Conservation (phyloP, 2,797 vertebrate species). For the Propithecus deckenii region DNA sequence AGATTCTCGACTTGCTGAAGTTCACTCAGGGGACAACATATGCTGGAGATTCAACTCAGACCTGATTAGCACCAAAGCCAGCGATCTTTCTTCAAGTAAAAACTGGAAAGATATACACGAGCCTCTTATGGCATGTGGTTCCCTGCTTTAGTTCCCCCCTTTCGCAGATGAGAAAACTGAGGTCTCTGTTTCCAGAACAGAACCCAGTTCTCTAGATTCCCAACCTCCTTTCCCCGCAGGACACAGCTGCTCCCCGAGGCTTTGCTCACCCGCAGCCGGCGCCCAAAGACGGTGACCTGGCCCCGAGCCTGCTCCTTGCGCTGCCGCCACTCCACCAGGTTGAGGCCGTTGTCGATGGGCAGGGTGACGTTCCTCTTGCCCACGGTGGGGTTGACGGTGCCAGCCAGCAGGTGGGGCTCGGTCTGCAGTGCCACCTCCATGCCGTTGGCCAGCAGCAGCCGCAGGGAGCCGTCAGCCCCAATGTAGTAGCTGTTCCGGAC, state of each 20-base stretch:
- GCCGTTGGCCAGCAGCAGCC: slow-evolving; percentile 96
- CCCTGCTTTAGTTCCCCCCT: neutral
- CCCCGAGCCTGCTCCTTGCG: slow-evolving; percentile 97
- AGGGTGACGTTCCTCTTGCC: slow-evolving; percentile 97
- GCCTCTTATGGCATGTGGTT: rapidly evolving
- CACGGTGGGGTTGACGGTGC: slow-evolving; percentile 97
- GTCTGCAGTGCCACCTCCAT: slow-evolving; percentile 99
- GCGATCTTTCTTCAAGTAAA: neutral
- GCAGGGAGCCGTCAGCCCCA: slow-evolving; percentile 94
- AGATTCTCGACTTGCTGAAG: neutral
- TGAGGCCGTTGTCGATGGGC: slow-evolving; percentile 97
- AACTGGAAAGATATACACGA: neutral
- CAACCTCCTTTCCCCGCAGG: rapidly evolving
- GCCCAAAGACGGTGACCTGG: slow-evolving; percentile 97
- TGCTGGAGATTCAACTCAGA: neutral
- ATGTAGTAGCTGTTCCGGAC: slow-evolving; percentile 99
- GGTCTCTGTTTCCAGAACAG: neutral
- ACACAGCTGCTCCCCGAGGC: neutral
- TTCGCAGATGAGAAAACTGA: neutral
- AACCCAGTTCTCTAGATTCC: neutral
- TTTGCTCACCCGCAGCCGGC: slow-evolving; percentile 93
- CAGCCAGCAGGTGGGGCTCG: slow-evolving; percentile 96
- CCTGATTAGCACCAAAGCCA: too few species aligned
- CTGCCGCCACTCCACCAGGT: slow-evolving; percentile 98
- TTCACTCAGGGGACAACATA: neutral